Base-by-base conservation (phyloP, 53 echinoderm and acorn worm genomes). In the Zoroaster sp. region DNA sequence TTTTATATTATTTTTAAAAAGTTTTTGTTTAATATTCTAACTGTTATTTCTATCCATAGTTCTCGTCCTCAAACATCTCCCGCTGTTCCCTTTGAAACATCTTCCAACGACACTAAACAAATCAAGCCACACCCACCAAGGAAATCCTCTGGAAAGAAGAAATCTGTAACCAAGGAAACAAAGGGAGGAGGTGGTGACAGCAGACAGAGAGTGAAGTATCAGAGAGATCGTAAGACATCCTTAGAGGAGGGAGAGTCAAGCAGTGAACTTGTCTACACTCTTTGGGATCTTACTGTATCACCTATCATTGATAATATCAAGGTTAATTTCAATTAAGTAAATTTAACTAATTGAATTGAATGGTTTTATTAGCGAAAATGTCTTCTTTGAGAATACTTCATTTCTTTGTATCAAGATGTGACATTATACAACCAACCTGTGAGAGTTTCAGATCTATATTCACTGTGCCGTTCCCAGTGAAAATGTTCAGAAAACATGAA, bases 291-390 rank as follows among this genome's bases (percentile, higher is more conserved):
- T 2, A 83, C 91, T 0, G 94, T 94, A 15, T 87, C 94, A 21
- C 99, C 94, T 28, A 93, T 99, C 70, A 86, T 89, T 40, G 99
- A 99, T 81, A 99, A 99, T 79, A 89, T 94, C 13, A 99, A 96
- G 95, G 99, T 95, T 88, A 44, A 87, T n/a, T n/a, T n/a, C n/a
- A n/a, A n/a, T n/a, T n/a, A n/a, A n/a, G n/a, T n/a, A n/a, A n/a
- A n/a, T n/a, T n/a, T n/a, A n/a, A n/a, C n/a, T n/a, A n/a, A n/a
- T n/a, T n/a, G n/a, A n/a, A n/a, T n/a, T n/a, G n/a, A n/a, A n/a
- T n/a, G n/a, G n/a, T n/a, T n/a, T n/a, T n/a, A n/a, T n/a, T n/a
- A n/a, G n/a, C n/a, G n/a, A n/a, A n/a, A n/a, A n/a, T n/a, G n/a
- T n/a, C n/a, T n/a, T n/a, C n/a, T n/a, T n/a, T n/a, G n/a, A n/a